Percentiles rank a stretch among this genome's conserved stretches.
These are phyloP conservation scores for Meloidogyne exigua DNA, from an alignment of 1,140 invertebrate species.

Conservation along the genomic window DNA sequence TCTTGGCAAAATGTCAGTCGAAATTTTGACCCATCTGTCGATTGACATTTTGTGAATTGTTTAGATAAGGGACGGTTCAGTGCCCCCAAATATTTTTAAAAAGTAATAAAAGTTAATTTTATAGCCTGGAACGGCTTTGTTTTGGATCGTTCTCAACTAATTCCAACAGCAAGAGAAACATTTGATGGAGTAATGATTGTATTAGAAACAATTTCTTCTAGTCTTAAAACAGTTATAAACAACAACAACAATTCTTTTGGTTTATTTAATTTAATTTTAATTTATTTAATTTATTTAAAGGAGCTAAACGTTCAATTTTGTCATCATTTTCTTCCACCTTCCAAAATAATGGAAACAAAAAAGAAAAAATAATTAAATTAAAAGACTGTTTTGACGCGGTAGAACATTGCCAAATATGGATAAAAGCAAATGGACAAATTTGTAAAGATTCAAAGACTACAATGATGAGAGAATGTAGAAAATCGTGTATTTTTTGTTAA, in stretches of 20 bases:
- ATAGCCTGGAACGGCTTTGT: conserved; percentile 42
- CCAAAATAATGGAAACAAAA: neutral
- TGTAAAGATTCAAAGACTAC: conserved; percentile 15
- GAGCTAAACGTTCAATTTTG: neutral
- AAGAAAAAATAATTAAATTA: neutral
- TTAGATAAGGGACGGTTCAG: too few relatives aligned
- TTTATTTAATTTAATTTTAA: neutral
- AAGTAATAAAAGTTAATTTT: too few relatives aligned
- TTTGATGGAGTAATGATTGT: conserved; percentile 42
- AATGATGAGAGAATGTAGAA: conserved; percentile 20
- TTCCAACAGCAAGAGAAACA: conserved; percentile 37
- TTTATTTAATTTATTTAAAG: neutral
- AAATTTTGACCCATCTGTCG: too few relatives aligned
- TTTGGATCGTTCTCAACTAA: conserved; percentile 34
- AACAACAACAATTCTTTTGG: neutral
- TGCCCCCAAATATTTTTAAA: too few relatives aligned
- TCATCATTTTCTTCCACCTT: too few relatives aligned
- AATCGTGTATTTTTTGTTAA: conserved; percentile 19
- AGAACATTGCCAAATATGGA: neutral
- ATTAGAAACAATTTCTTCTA: conserved; percentile 21
- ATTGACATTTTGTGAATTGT: too few relatives aligned
- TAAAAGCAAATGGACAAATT: conserved; percentile 2
- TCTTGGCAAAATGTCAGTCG: too few relatives aligned
- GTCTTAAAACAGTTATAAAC: neutral
- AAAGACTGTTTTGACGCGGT: neutral